phyloP scores from a whole-genome alignment of 2,113 vertebrate species.

The Stercorarius parasiticus region DNA sequence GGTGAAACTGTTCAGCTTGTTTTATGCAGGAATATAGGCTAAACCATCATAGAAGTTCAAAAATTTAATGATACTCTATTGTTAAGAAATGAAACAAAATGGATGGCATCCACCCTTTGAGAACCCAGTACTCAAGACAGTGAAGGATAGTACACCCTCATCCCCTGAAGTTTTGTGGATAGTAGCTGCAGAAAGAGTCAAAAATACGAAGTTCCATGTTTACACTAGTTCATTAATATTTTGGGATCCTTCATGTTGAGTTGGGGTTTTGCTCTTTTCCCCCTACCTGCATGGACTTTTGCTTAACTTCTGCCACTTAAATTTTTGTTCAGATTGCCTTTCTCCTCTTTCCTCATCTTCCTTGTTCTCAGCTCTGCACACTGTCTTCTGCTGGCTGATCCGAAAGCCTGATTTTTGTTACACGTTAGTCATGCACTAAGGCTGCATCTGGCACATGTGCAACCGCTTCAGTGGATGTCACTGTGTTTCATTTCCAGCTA shows the following conservation, averaged over 20 bases:
- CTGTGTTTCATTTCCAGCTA: not conserved
- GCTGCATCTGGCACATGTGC: not conserved
- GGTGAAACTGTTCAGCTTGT: not conserved
- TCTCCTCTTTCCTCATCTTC: not conserved
- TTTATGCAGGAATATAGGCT: not conserved
- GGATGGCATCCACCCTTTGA: not conserved
- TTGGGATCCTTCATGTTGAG: not conserved
- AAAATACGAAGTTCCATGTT: not conserved
- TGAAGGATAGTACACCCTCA: not conserved
- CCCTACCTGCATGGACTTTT: accelerated
- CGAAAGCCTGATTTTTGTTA: not conserved
- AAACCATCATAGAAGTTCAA: not conserved
- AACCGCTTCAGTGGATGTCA: not conserved
- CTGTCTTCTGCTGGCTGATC: not conserved
- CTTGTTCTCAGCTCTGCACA: not conserved
- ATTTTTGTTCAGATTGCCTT: not conserved
- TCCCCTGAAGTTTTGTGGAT: not conserved
- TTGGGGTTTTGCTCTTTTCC: not conserved
- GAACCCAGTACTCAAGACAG: not conserved
- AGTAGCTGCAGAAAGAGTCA: not conserved
- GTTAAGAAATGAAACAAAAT: not conserved
- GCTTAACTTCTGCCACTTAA: not conserved
- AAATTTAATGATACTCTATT: not conserved
- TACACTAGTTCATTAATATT: not conserved
- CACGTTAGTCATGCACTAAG: accelerated